Conservation (phyloP, 1,140 invertebrate species). For the Drosophila bocki region DNA sequence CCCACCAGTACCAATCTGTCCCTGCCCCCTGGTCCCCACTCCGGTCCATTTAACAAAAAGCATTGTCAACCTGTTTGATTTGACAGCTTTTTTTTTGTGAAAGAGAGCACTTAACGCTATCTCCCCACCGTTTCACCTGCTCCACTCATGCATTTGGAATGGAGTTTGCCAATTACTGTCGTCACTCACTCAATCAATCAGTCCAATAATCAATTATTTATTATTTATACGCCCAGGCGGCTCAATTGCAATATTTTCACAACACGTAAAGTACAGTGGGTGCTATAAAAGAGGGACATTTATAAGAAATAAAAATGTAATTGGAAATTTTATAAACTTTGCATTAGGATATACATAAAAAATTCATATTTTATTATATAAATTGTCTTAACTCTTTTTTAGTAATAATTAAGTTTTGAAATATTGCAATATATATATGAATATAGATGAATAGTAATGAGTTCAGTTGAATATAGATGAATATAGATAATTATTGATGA, state of each 20-base stretch:
- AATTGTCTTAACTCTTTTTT: too few species aligned
- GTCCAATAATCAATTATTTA: slow-evolving; percentile 53
- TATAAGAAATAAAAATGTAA: background rate
- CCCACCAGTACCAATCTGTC: too few species aligned
- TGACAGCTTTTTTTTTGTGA: slow-evolving; percentile 12
- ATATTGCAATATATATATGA: too few species aligned
- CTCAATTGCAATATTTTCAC: slow-evolving; percentile 40
- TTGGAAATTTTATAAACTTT: too few species aligned
- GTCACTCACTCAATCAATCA: slow-evolving; percentile 49
- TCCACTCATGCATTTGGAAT: slow-evolving; percentile 32
- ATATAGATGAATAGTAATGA: too few species aligned
- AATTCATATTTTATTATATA: too few species aligned
- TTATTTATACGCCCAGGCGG: slow-evolving; percentile 27
- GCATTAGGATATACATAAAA: too few species aligned
- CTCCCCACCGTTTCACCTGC: slow-evolving; percentile 13
- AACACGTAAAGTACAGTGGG: slow-evolving; percentile 11
- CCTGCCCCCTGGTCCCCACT: background rate
- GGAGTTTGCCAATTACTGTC: slow-evolving; percentile 51
- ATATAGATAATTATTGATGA: too few species aligned
- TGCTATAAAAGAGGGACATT: too few species aligned
- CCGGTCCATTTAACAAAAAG: slow-evolving; percentile 23
- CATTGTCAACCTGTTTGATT: slow-evolving; percentile 49
- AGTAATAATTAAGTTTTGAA: too few species aligned
- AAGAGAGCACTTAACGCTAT: slow-evolving; percentile 22
- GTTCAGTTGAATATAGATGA: too few species aligned